A percentile compares a stretch with the other conserved stretches of the same genome.
These are phyloP conservation scores for Peromyscus melanophrys DNA, from an alignment of 2,797 vertebrate species.

Conservation along the genomic window DNA sequence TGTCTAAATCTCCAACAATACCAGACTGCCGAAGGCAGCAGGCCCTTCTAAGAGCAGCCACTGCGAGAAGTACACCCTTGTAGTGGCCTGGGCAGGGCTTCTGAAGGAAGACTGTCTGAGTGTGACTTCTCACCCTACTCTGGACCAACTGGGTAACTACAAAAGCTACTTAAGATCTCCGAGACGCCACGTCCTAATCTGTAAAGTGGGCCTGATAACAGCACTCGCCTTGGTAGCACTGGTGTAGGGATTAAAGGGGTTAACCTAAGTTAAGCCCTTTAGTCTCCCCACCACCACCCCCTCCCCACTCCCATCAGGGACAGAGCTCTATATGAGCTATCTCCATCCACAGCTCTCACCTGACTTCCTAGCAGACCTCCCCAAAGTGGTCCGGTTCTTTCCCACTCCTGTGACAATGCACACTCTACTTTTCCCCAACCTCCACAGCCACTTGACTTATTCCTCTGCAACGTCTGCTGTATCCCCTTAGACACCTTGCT, in stretches of 20 bases:
- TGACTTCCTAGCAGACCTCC: not conserved
- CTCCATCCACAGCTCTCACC: conserved; percentile 2
- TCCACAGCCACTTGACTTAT: not conserved
- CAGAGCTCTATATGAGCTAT: not conserved
- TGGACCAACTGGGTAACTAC: not conserved
- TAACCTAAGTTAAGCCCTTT: not conserved
- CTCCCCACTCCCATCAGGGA: not conserved
- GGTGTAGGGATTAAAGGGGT: not conserved
- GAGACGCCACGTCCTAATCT: conserved; percentile 37
- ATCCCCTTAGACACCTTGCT: not conserved
- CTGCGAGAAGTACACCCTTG: not conserved
- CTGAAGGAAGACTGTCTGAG: not conserved
- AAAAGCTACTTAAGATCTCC: conserved; percentile 48
- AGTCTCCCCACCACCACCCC: too few species aligned
- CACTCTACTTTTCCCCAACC: not conserved
- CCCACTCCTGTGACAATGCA: not conserved
- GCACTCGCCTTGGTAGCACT: not conserved
- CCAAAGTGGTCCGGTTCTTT: not conserved
- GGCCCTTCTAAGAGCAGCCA: conserved; percentile 2
- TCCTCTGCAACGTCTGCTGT: not conserved
- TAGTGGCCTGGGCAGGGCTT: not conserved
- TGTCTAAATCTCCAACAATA: conserved; percentile 18
- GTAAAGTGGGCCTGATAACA: conserved; percentile 10
- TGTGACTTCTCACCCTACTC: conserved; percentile 6
- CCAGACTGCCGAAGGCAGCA: not conserved